These are phyloP conservation scores for Caenorhabditis auriculariae DNA, from an alignment of 2,888 invertebrate species.

Conservation along the genomic window DNA sequence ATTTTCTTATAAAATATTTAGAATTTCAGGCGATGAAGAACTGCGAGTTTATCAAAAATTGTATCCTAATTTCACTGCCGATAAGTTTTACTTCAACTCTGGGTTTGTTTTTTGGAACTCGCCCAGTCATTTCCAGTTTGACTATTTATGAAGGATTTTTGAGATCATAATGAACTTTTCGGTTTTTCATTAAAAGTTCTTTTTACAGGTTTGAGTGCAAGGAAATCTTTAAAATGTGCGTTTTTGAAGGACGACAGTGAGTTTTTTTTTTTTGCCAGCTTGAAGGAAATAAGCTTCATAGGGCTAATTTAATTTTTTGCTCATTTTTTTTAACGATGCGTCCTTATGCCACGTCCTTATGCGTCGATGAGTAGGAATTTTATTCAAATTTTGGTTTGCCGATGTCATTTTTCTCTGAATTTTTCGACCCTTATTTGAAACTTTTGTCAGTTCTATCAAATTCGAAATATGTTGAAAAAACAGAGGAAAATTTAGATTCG, in stretches of 20 bases:
- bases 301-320: too few relatives aligned
- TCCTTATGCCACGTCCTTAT: too few relatives aligned
- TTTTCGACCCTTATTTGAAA: too few relatives aligned
- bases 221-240: conserved; percentile 45
- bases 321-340: too few relatives aligned
- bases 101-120: neutral
- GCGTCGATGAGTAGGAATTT: too few relatives aligned
- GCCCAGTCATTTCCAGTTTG: neutral
- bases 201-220: conserved; percentile 31
- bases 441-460: too few relatives aligned
- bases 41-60: conserved; percentile 8
- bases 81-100: conserved; percentile 11
- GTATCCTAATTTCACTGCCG: conserved; percentile 16
- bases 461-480: neutral
- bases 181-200: neutral
- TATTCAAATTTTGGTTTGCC: neutral
- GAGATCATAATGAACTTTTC: neutral
- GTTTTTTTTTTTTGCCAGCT: too few relatives aligned
- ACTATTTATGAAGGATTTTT: neutral
- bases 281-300: too few relatives aligned
- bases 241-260: conserved; percentile 44
- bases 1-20: neutral
- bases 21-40: conserved; percentile 11
- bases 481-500: conserved; percentile 27
- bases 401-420: neutral